These are phyloP conservation scores for Palloptera scutellata DNA, from an alignment of 2,888 invertebrate genomes.

Conservation along the genomic window DNA sequence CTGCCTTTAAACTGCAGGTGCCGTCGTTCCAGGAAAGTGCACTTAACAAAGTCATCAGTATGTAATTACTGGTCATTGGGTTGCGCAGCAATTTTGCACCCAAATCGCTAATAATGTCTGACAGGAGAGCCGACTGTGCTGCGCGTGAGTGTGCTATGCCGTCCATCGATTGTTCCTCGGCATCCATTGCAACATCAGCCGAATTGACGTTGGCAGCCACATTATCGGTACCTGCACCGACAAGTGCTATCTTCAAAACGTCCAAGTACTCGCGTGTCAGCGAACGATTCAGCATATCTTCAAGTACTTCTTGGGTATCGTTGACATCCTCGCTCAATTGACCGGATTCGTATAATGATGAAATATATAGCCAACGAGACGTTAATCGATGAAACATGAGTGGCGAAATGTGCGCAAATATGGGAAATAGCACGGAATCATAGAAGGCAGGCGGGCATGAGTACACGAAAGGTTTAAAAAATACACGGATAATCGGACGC, in stretches of 20 bases:
- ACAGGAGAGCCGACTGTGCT: slow-evolving; percentile 66
- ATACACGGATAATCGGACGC: slow-evolving; percentile 81
- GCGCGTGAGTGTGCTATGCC: slow-evolving; percentile 68
- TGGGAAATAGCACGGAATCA: slow-evolving; percentile 77
- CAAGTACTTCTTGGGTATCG: slow-evolving; percentile 83
- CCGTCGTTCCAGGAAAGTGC: slow-evolving; percentile 89
- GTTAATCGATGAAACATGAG: slow-evolving; percentile 77
- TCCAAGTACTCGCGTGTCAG: slow-evolving; percentile 89
- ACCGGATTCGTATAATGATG: slow-evolving; percentile 78
- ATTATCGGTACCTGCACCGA: slow-evolving; percentile 59
- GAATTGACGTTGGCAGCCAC: slow-evolving; percentile 35
- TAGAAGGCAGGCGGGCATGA: slow-evolving; percentile 86
- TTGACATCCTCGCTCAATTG: slow-evolving; percentile 77
- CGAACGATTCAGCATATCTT: slow-evolving; percentile 85
- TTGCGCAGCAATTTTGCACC: slow-evolving; percentile 77
- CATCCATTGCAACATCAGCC: slow-evolving; percentile 68
- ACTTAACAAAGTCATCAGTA: slow-evolving; percentile 70
- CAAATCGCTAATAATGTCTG: slow-evolving; percentile 83
- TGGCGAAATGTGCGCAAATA: slow-evolving; percentile 80
- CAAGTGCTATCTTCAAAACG: slow-evolving; percentile 77
- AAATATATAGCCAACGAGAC: slow-evolving; percentile 81
- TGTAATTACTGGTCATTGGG: slow-evolving; percentile 71
- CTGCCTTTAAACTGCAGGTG: slow-evolving; percentile 81
- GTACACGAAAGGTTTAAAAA: slow-evolving; percentile 85
- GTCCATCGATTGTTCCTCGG: slow-evolving; percentile 75